These are phyloP conservation scores for Xyrauchen texanus DNA, from an alignment of 2,113 vertebrate genomes.

Conservation along the genomic window DNA sequence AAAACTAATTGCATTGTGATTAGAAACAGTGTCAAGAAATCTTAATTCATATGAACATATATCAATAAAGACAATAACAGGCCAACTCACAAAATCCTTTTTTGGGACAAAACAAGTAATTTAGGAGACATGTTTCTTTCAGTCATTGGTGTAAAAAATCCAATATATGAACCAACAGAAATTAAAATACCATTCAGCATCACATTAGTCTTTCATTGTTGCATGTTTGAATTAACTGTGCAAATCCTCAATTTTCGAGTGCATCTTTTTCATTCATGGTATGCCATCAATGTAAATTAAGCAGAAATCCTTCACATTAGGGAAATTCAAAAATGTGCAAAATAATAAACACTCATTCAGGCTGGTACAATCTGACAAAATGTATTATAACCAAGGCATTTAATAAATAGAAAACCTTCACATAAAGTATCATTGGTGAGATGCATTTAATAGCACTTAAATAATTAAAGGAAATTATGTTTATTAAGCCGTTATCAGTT, in stretches of 20 bases:
- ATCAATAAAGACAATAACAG: slow-evolving; percentile 29
- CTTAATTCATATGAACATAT: slow-evolving; percentile 1
- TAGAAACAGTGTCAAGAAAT: neutral
- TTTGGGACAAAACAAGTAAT: no score
- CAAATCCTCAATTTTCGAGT: slow-evolving; percentile 33
- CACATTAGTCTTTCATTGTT: neutral
- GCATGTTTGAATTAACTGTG: slow-evolving; percentile 29
- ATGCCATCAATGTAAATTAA: slow-evolving; percentile 6
- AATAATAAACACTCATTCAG: neutral
- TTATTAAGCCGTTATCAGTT: neutral
- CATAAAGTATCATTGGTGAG: slow-evolving; percentile 17
- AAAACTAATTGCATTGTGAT: slow-evolving; percentile 21
- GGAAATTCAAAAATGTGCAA: neutral
- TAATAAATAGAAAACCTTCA: slow-evolving; percentile 17
- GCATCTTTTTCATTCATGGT: slow-evolving; percentile 14
- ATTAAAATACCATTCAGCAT: neutral
- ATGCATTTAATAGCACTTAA: slow-evolving; percentile 5
- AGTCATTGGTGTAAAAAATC: slow-evolving; percentile 10
- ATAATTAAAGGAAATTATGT: slow-evolving; percentile 5
- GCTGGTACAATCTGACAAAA: slow-evolving; percentile 7
- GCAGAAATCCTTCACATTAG: slow-evolving; percentile 17
- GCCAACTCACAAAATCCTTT: slow-evolving; percentile 4
- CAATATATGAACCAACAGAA: slow-evolving; percentile 19
- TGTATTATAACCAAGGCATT: neutral
- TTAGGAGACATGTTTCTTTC: slow-evolving; percentile 21